A percentile compares a stretch with the other conserved stretches of the same genome.
phyloP scores from a whole-genome alignment of 2,113 vertebrate genomes.

The Todiramphus chloris region DNA sequence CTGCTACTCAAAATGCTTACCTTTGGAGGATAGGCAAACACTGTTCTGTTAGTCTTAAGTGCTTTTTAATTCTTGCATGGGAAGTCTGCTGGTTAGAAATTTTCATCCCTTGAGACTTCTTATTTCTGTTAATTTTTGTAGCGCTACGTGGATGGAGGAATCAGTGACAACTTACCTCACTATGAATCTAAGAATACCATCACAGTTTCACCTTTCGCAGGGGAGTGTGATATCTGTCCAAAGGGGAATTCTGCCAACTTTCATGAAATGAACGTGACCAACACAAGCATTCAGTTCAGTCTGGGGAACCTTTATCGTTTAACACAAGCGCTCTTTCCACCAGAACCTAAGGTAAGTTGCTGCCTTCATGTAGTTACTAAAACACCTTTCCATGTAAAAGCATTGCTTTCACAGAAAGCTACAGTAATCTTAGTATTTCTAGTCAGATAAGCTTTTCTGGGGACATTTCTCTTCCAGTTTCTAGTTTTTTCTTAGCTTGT shows the following conservation, averaged over 20 bases:
- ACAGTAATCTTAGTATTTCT: not conserved
- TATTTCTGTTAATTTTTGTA: slow-evolving; percentile 25
- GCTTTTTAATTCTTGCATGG: not conserved
- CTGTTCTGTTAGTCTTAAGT: not conserved
- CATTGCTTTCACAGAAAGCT: not conserved
- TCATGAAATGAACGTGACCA: slow-evolving; percentile 81
- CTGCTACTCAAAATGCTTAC: not conserved
- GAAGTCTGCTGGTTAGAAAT: not conserved
- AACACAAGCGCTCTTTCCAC: slow-evolving; percentile 79
- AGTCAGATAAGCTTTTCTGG: not conserved
- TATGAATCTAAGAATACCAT: slow-evolving; percentile 86
- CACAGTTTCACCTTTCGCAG: slow-evolving; percentile 89
- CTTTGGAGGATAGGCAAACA: not conserved
- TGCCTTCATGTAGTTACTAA: not conserved
- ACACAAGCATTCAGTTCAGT: slow-evolving; percentile 85
- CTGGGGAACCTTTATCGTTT: slow-evolving; percentile 83
- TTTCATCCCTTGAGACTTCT: not conserved
- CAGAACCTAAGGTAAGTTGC: slow-evolving; percentile 80
- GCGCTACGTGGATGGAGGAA: slow-evolving; percentile 91
- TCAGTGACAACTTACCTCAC: slow-evolving; percentile 84
- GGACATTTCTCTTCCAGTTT: not conserved
- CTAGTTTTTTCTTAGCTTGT: not conserved
- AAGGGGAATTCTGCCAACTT: slow-evolving; percentile 84
- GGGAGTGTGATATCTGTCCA: slow-evolving; percentile 93
- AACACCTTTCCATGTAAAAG: not conserved